Base-by-base conservation (phyloP, 2,113 vertebrate genomes). In the Campylomormyrus numenius region DNA sequence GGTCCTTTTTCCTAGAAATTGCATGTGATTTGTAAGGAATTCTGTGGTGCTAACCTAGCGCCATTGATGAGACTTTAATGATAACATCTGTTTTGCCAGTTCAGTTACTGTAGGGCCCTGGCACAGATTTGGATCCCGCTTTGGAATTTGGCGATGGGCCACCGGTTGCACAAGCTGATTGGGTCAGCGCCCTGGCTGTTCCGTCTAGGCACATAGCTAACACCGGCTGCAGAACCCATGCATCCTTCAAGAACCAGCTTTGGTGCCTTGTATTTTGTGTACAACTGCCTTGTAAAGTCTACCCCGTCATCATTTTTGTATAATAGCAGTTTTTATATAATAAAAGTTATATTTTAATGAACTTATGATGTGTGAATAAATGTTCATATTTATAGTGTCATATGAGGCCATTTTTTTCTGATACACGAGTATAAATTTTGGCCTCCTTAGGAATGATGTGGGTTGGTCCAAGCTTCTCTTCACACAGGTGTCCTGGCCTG, bases 261-360 rank as follows among this genome's bases (percentile, higher is more conserved):
- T 62, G 46, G 56, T 90, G 84, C 50, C 88, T 90, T 88, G 49
- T 4, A 56, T 88, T 92, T 90, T 42, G 89, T 93, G 91, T 93
- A 94, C 92, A 94, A 92, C 94, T 93, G 93, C 94, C 94, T 94
- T 93, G 87, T 94, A 90, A 93, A 94, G 92, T 93, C 92, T 93
- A 93, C 93, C 94, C 92, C 93, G 89, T 94, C 93, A 95, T 90
- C 62, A 92, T 93, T 95, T 95, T 88, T 88, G 35, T 88, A 88
- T 91, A 94, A 94, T 95, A 94, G 91, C 94, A 95, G 94, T 96
- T 96, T 96, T 95, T 96, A 95, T 95, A 96, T 96, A 92, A 93
- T 96, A 96, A 96, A 96, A 95, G 92, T 94, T 96, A 90, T 96
- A 95, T 96, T 96, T 96, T 96, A 95, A 94, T 86, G 93, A 95